Evolutionary conservation across 2,797 vertebrate genomes (phyloP).

Genomic region (Myiotriccus ornatus): DNA sequence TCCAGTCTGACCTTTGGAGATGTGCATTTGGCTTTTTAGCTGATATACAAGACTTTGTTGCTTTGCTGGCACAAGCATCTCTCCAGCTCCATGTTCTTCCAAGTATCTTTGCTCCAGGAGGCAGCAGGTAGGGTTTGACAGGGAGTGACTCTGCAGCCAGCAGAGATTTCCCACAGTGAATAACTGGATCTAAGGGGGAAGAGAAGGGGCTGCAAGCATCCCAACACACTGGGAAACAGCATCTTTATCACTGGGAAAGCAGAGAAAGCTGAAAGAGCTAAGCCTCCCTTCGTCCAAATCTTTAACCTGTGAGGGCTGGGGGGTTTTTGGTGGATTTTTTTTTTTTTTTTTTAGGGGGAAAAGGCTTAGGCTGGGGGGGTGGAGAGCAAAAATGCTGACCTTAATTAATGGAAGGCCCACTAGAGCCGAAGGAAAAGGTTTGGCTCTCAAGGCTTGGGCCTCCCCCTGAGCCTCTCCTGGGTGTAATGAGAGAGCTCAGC

Average conservation of each 20-base stretch:
- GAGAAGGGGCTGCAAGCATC: background rate
- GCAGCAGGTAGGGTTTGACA: background rate
- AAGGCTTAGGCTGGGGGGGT: background rate
- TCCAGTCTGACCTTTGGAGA: background rate
- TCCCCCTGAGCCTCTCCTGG: constrained; percentile 81
- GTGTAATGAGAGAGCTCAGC: constrained; percentile 83
- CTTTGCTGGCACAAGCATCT: background rate
- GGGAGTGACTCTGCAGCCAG: background rate
- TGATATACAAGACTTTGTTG: accelerated
- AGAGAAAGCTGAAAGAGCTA: constrained; percentile 4
- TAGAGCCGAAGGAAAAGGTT: constrained; percentile 79
- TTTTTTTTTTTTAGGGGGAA: background rate
- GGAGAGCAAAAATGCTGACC: constrained; percentile 78
- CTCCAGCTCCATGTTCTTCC: accelerated
- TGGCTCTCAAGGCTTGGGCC: constrained; percentile 79
- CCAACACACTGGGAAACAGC: background rate
- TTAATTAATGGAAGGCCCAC: constrained; percentile 91
- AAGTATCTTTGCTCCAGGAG: background rate
- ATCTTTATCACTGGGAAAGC: background rate
- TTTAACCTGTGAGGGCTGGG: constrained; percentile 66
- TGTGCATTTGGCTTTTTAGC: background rate
- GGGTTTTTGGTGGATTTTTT: background rate
- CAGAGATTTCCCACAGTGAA: background rate
- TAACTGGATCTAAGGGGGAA: accelerated
- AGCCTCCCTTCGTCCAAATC: constrained; percentile 12